Conservation (phyloP, 1,140 invertebrate genomes). For the Zaprionus nigranus region DNA sequence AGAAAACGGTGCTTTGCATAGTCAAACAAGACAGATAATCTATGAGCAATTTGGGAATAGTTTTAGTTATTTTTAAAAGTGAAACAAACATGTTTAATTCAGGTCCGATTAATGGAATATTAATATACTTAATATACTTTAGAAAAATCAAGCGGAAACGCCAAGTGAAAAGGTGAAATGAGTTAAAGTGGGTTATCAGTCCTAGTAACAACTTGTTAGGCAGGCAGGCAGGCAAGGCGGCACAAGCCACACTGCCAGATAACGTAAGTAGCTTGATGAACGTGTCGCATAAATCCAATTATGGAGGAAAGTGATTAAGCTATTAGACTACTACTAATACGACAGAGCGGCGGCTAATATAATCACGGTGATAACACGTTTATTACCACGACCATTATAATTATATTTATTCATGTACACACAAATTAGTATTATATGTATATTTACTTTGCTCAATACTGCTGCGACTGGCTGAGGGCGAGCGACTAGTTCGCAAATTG, state of each 20-base stretch:
- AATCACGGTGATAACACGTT: not conserved
- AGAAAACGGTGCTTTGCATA: not conserved
- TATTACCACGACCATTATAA: not conserved
- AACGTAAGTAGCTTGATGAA: conserved; percentile 24
- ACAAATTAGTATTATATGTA: conserved; percentile 2
- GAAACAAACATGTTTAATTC: not conserved
- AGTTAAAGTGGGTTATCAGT: conserved; percentile 22
- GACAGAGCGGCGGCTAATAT: conserved; percentile 1
- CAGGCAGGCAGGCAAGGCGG: not conserved
- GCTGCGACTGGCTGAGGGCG: conserved; percentile 76
- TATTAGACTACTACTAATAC: conserved; percentile 27
- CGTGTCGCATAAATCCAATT: conserved; percentile 36
- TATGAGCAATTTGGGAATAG: not conserved
- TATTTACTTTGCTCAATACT: conserved; percentile 77
- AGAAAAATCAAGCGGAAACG: conserved; percentile 24
- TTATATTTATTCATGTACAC: not conserved
- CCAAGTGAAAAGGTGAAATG: conserved; percentile 27
- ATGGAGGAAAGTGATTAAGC: conserved; percentile 35
- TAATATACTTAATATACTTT: not conserved
- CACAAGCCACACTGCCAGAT: conserved; percentile 15
- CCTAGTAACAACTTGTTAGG: conserved; percentile 19
- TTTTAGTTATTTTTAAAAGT: too few relatives aligned
- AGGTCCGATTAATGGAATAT: not conserved
- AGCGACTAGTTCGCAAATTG: conserved; percentile 74
- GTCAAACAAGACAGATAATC: not conserved